Percentiles rank a stretch among this genome's conserved stretches.
These are phyloP conservation scores for Mixornis gularis DNA, from an alignment of 2,113 vertebrate genomes.

Conservation along the genomic window DNA sequence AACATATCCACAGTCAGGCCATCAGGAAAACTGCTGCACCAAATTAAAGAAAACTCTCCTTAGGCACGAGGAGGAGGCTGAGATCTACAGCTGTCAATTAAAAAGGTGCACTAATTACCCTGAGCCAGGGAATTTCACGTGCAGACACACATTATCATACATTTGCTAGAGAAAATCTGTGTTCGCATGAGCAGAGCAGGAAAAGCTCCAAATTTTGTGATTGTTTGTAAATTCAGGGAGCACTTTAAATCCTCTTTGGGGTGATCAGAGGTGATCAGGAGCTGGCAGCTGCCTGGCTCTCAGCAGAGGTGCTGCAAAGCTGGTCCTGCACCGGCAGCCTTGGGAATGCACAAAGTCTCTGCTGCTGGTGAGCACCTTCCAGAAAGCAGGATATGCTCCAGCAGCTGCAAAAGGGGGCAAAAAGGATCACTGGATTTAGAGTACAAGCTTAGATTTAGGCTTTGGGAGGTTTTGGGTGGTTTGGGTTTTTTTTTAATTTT, in stretches of 20 bases:
- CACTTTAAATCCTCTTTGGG: neutral
- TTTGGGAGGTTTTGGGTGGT: rapidly evolving
- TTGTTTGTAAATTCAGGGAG: neutral
- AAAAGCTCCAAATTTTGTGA: neutral
- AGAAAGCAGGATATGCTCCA: neutral
- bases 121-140: neutral
- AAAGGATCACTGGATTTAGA: neutral
- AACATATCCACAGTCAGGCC: neutral
- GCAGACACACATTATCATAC: neutral
- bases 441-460: neutral
- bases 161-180: neutral
- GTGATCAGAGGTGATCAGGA: neutral
- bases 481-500: neutral
- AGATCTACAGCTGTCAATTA: neutral
- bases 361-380: neutral
- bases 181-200: neutral
- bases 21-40: neutral
- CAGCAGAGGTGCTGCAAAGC: neutral
- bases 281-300: neutral
- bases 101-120: neutral
- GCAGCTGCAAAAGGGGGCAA: neutral
- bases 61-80: neutral
- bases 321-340: neutral
- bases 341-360: neutral
- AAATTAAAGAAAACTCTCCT: neutral